Base-by-base conservation (phyloP, 2,113 vertebrate species). In the Dascyllus trimaculatus region DNA sequence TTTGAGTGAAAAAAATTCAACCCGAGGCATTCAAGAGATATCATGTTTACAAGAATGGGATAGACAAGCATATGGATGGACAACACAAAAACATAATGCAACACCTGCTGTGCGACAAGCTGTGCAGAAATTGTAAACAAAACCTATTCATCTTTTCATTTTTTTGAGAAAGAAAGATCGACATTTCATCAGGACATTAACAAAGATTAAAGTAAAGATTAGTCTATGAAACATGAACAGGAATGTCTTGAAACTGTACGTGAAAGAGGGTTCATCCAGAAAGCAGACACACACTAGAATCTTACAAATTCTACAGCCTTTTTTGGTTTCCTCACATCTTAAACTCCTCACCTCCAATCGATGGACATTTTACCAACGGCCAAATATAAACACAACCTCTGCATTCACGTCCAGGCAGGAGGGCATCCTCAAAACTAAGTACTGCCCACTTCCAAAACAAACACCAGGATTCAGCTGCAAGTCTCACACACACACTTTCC, bases 391-490 rank as follows among this genome's bases (percentile, higher is more conserved):
- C 15, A 40, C 14, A 67, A 22, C 35, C 5, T 19, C 29, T 63
- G 21, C 21, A 62, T 35, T 65, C 11, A 48, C 59, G 40, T 45
- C 32, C 32, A 75, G 32, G 26, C 45, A 62, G 52, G 26, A 71
- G 52, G 14, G 3, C 46, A 25, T 60, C 22, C 32, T 67, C 25
- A 60, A 69, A 57, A 32, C 52, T 46, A 66, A 75, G 32, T 48
- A 65, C 32, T 49, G 29, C 26, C 19, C 71, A 57, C 72, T 60
- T 70, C 66, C 78, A 84, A 71, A 84, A 85, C 69, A 82, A 81
- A 83, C 65, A 80, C 46, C 66, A 71, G 25, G 32, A 76, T 75
- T 65, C 62, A 62, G 48, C 46, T 60, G 57, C 63, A 38, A 54
- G 61, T 24, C 51, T 54, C 26, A 29, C 52, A 17, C 46, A 69